Evolutionary conservation across 2,888 invertebrate genomes (phyloP), one percentile per base, ranked within the genome.

Genomic region (Onchidella celtica): DNA sequence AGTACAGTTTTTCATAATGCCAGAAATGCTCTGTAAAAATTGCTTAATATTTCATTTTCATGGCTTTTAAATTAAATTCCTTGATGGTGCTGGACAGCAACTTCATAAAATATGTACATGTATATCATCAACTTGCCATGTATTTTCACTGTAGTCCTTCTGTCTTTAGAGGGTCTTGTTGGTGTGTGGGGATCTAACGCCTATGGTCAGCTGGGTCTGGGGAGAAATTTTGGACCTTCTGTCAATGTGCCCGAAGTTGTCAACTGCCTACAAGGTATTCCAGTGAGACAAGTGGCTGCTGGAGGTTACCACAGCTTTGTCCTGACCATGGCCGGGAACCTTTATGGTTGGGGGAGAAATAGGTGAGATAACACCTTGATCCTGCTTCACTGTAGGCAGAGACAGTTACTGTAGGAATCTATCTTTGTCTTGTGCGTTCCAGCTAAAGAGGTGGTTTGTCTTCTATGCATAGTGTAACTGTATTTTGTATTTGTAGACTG

Each of bases 171-270:
- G 89, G 91, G 93, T 55, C 79, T 85, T 66, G 84, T 93, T 17
- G 91, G 86, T 94, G 83, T 93, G 96, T 92, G 92, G 91, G 93
- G 93, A 47, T 86, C 85, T 3, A 93, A 93, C 84, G 85, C 81
- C 32, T 87, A 88, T 84, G 92, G 93, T 2, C 93, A 93, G 85
- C 84, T 93, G 6, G 93, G 93, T 9, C 80, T 90, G 4, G 92
- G 92, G 2, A 80, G 81, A 32, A 83, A 84, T 38, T 63, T 70
- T 3, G 83, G 85, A 4, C 75, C 85, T 40, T 34, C 68, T 6
- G 65, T 83, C 14, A 81, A 86, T 38, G 78, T 74, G 6, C 91
- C 91, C 17, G 85, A 86, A 73, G 83, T 84, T 34, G 84, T 92
- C 6, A 38, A 79, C 17, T 89, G 90, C 84, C 86, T 93, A 27